Evolutionary conservation across 2,113 vertebrate genomes (phyloP).

Genomic region (Xenopus tropicalis): DNA sequence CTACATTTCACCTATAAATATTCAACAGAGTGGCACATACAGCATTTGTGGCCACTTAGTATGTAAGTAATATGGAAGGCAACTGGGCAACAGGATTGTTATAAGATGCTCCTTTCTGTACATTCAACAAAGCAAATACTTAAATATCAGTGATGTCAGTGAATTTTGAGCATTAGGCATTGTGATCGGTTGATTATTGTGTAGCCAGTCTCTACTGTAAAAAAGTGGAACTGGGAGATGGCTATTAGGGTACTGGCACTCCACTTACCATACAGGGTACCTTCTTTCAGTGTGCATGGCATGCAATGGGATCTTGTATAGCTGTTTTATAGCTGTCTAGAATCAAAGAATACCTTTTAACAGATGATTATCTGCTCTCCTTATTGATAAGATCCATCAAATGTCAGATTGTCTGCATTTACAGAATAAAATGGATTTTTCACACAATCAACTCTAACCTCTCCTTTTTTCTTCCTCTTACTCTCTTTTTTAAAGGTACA

Average conservation of each 20-base stretch:
- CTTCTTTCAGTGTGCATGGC: background rate
- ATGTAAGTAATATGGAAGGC: too few species aligned
- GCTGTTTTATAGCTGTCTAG: background rate
- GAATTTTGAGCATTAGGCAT: too few species aligned
- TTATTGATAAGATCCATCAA: constrained; percentile 41
- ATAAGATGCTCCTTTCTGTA: too few species aligned
- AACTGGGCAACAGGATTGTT: too few species aligned
- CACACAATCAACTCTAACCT: constrained; percentile 30
- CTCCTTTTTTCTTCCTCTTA: constrained; percentile 8
- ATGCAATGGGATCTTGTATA: background rate
- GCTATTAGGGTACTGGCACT: background rate
- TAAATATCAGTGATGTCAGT: too few species aligned
- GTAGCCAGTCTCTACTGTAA: too few species aligned
- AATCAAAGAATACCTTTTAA: constrained; percentile 15
- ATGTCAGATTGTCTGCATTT: constrained; percentile 21
- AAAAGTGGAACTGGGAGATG: too few species aligned
- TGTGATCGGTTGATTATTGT: too few species aligned
- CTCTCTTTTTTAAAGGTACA: constrained; percentile 16
- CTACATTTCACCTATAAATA: too few species aligned
- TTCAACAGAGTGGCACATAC: too few species aligned
- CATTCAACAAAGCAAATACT: too few species aligned
- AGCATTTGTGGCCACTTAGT: too few species aligned
- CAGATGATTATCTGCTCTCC: constrained; percentile 27
- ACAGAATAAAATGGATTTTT: constrained; percentile 40
- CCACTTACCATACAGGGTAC: background rate